Evolutionary conservation across 1,140 invertebrate genomes (phyloP).

Genomic region (Ceratina australensis): DNA sequence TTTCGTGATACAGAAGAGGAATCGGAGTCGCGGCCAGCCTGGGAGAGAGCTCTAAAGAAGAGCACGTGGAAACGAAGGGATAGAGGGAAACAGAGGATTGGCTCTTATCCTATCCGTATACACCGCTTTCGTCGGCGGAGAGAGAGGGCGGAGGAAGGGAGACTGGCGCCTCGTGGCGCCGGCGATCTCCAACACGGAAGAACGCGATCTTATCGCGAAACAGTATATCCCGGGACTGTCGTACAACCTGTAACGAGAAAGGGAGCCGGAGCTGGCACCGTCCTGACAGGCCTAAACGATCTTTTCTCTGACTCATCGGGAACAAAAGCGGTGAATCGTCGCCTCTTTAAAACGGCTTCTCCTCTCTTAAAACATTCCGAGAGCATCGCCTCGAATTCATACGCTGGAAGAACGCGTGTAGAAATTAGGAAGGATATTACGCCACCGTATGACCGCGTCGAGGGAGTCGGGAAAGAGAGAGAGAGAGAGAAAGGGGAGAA

Average conservation of each 20-base stretch:
- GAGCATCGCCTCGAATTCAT: no score
- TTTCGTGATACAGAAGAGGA: slow-evolving; percentile 22
- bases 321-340: neutral
- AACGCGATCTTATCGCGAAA: neutral
- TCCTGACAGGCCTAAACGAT: slow-evolving; percentile 8
- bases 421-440: no score
- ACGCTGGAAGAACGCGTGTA: no score
- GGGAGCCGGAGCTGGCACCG: slow-evolving; percentile 31
- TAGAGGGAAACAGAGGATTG: neutral
- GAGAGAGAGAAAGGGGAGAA: neutral
- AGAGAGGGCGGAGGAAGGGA: neutral
- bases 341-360: no score
- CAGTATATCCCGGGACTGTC: neutral
- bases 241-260: neutral
- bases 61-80: neutral
- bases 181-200: neutral
- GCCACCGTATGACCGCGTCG: neutral
- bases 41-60: slow-evolving; percentile 4
- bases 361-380: no score
- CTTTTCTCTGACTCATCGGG: slow-evolving; percentile 40
- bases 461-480: slow-evolving; percentile 27
- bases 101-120: no score
- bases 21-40: neutral
- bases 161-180: neutral
- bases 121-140: no score